phyloP scores from a whole-genome alignment of 2,797 vertebrate species.

The Sebastes oblongus region DNA sequence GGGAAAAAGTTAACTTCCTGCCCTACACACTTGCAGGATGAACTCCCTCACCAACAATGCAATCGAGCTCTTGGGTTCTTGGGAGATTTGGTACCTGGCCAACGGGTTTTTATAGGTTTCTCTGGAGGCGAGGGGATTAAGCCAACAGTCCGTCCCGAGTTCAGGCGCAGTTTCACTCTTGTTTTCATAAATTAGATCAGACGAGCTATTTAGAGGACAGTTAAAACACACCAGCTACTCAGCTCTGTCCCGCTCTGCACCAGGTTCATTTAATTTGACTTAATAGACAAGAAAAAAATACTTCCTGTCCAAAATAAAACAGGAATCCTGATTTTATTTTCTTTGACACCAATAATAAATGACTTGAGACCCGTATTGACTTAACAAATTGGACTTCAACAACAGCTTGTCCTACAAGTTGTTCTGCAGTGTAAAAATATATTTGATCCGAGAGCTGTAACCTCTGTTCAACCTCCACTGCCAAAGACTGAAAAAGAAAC shows the following conservation, averaged over 20 bases:
- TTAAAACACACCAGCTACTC: slow-evolving; percentile 23
- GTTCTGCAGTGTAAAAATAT: not conserved
- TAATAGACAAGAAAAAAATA: slow-evolving; percentile 7
- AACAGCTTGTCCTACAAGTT: not conserved
- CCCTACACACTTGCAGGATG: not conserved
- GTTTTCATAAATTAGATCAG: slow-evolving; percentile 44
- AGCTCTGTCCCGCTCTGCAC: not conserved
- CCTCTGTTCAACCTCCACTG: no score
- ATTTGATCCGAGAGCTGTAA: not conserved
- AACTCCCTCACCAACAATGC: not conserved
- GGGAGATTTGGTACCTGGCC: slow-evolving; percentile 30
- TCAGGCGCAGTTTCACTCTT: slow-evolving; percentile 15
- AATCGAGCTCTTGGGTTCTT: not conserved
- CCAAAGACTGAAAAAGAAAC: no score
- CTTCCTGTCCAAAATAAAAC: not conserved
- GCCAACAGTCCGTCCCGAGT: slow-evolving; percentile 5
- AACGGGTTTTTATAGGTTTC: slow-evolving; percentile 42
- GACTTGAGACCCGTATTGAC: not conserved
- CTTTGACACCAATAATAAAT: not conserved
- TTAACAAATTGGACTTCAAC: not conserved
- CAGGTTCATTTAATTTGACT: not conserved
- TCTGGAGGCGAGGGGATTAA: slow-evolving; percentile 23
- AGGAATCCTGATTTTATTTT: not conserved
- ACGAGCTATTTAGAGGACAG: slow-evolving; percentile 38
- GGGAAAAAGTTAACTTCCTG: not conserved